A percentile compares a stretch with the other conserved stretches of the same genome.
Evolutionary conservation across 2,888 invertebrate species (phyloP).

Genomic region (Cerastis leucographa): DNA sequence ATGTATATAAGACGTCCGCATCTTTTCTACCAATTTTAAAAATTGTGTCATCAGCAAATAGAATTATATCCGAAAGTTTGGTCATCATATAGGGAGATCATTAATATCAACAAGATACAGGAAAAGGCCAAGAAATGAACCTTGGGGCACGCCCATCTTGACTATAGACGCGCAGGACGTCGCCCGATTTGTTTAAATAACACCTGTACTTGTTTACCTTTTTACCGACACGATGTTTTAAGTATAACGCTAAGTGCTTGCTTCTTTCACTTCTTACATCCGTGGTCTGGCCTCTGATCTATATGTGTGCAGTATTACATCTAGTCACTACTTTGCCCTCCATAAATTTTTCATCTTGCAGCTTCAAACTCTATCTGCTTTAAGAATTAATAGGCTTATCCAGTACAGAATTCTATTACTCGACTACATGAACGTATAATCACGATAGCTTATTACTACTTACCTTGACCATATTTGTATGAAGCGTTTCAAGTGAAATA

Average conservation of each 20-base stretch:
- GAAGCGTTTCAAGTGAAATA: conserved; percentile 70
- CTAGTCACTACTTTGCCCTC: neutral
- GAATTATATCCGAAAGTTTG: no score
- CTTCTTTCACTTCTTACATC: neutral
- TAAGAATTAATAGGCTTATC: neutral
- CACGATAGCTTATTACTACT: conserved; percentile 57
- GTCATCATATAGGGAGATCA: no score
- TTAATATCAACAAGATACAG: no score
- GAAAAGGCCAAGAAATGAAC: no score
- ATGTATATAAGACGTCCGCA: no score
- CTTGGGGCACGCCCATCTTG: no score
- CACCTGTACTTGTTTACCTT: neutral
- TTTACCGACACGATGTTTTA: neutral
- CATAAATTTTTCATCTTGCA: neutral
- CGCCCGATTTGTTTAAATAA: neutral
- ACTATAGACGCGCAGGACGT: no score
- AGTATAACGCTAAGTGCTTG: neutral
- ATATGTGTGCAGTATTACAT: neutral
- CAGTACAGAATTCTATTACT: conserved; percentile 20
- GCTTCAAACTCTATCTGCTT: conserved; percentile 10
- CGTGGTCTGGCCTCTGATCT: neutral
- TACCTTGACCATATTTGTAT: conserved; percentile 68
- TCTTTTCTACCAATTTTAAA: no score
- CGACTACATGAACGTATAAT: conserved; percentile 46
- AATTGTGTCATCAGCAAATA: no score